Evolutionary conservation across 2,888 invertebrate genomes (phyloP), one percentile per base, ranked within the genome.

Genomic region (Orgyia antiqua): DNA sequence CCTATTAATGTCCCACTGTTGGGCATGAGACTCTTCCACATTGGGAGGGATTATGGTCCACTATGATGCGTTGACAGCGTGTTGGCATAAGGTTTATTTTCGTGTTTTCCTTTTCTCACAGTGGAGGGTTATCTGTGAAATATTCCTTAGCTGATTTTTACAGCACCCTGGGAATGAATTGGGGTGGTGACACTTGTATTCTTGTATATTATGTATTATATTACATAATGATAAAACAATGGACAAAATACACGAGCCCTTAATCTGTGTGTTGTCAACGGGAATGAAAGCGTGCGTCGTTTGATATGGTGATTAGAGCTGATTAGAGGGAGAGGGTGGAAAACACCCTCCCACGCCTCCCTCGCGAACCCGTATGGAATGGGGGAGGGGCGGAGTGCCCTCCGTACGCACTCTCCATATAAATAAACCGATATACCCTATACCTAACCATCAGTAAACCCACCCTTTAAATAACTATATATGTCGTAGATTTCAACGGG

Each of bases 261-360:
- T 83, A 80, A 83, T 80, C 74, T 77, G 73, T 67, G 70, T 77
- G 80, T 82, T 83, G 83, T 82, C 80, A 75, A 65, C 73, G 67
- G 69, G 72, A 79, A 82, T 78, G 78, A 75, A 71, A 67, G 77
- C 72, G 75, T 76, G 71, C 78, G 80, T 78, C 80, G 83, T 86
- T 86, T 86, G 86, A 86, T 86, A 86, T 86, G 86, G 80, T 86
- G 86, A 86, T 86, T 84, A 86, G 77, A 78, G 68, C 78, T 86
- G 86, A 86, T 86, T 86, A 86, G 82, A 77, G 78, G 71, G 72
- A 56, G 76, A 62, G 67, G 61, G 60, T 39, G 46, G 39, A 33
- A 24, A 46, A 44, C 44, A 43, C 36, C 38, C 33, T 46, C 36
- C 48, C 39, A 25, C 43, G 41, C 39, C 35, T 29, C 42, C 32